Conservation (phyloP, 2,888 invertebrate genomes). For the Drosophila putrida region DNA sequence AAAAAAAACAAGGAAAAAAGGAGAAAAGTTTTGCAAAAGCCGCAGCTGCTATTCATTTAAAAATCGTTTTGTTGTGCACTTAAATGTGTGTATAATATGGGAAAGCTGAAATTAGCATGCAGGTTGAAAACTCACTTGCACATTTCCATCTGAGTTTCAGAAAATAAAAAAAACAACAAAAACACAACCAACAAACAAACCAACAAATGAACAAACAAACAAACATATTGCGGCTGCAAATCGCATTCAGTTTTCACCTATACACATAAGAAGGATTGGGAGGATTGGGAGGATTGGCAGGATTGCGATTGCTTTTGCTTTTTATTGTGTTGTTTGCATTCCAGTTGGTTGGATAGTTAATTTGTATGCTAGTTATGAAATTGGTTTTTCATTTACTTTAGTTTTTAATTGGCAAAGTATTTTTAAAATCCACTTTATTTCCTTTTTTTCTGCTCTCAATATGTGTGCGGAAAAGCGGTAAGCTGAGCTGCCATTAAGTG, state of each 20-base stretch:
- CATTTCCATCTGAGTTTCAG: conserved; percentile 32
- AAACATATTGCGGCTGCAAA: conserved; percentile 57
- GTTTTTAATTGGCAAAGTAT: conserved; percentile 59
- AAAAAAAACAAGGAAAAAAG: neutral
- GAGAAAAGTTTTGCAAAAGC: conserved; percentile 25
- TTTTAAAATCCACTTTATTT: conserved; percentile 22
- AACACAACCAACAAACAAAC: conserved; percentile 13
- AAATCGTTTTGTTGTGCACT: conserved; percentile 53
- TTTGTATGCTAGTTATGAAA: conserved; percentile 56
- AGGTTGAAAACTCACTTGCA: conserved; percentile 43
- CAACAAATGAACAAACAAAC: conserved; percentile 33
- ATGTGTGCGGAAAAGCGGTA: neutral
- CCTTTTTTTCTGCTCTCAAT: neutral
- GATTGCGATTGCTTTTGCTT: conserved; percentile 32
- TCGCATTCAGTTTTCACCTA: conserved; percentile 44
- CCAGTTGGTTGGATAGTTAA: conserved; percentile 51
- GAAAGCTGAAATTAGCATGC: conserved; percentile 57
- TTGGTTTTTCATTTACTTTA: conserved; percentile 54
- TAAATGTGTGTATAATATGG: conserved; percentile 30
- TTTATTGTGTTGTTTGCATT: conserved; percentile 26
- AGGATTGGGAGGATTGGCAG: neutral
- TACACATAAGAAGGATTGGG: conserved; percentile 12
- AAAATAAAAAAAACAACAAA: conserved; percentile 22
- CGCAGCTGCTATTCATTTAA: conserved; percentile 37
- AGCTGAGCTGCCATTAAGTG: neutral